A percentile compares a stretch with the other conserved stretches of the same genome.
Conservation (phyloP, 1,140 invertebrate species). For the Nomia melanderi region DNA sequence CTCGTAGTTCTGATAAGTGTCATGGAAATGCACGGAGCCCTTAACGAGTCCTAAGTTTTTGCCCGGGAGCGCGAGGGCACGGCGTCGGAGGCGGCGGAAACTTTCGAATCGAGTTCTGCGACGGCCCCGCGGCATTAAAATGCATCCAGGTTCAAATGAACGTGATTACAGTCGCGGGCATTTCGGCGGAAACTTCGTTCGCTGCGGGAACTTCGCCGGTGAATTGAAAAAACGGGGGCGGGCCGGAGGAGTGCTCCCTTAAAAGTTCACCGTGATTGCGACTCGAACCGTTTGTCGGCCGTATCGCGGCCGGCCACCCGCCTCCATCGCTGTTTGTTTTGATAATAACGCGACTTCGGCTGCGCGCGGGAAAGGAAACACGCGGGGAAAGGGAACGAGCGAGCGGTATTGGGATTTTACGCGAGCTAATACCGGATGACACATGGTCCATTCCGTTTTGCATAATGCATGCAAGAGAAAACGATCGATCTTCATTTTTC, state of each 20-base stretch:
- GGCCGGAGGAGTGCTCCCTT: neutral
- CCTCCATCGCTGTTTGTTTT: neutral
- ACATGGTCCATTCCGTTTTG: neutral
- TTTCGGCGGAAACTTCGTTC: constrained; percentile 8
- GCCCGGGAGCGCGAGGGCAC: constrained; percentile 36
- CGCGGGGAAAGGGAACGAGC: neutral
- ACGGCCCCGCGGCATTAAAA: constrained; percentile 29
- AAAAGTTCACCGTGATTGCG: constrained; percentile 3
- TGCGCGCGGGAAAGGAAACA: neutral
- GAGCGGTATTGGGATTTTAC: neutral
- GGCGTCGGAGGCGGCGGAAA: constrained; percentile 2
- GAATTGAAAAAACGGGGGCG: neutral
- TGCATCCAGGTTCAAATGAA: constrained; percentile 44
- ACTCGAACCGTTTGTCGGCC: neutral
- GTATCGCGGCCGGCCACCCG: neutral
- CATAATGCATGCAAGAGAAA: too few species aligned
- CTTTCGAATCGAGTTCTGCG: constrained; percentile 44
- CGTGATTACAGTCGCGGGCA: constrained; percentile 35
- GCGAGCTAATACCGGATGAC: neutral
- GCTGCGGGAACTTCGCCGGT: constrained; percentile 11
- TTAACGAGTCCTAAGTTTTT: constrained; percentile 62
- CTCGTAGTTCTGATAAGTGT: constrained; percentile 54
- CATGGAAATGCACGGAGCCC: constrained; percentile 46
- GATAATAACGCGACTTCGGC: neutral
- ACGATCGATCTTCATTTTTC: too few species aligned